phyloP scores from a whole-genome alignment of 2,797 vertebrate species.

The Periophthalmus magnuspinnatus region DNA sequence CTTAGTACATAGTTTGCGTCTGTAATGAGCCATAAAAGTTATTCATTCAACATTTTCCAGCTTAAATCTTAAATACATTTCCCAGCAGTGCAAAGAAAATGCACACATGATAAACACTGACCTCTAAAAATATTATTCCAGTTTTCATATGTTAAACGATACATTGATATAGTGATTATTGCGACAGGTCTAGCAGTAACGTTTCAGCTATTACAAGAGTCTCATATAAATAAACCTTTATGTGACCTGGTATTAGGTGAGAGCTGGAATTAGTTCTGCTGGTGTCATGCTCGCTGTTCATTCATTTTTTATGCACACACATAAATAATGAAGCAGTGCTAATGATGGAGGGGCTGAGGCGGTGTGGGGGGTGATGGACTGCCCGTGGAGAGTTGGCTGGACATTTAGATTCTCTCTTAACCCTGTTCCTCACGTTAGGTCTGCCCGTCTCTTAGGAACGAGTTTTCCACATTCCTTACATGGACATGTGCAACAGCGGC shows the following conservation, averaged over 20 bases:
- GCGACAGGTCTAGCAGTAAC: no score
- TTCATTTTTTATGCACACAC: constrained; percentile 61
- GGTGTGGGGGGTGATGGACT: not conserved
- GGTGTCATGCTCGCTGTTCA: constrained; percentile 54
- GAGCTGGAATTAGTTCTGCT: constrained; percentile 24
- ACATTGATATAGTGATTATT: no score
- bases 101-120: no score
- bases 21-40: no score
- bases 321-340: constrained; percentile 66
- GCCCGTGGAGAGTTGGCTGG: constrained; percentile 23
- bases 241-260: not conserved
- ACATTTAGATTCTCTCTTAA: constrained; percentile 30
- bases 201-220: not conserved
- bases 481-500: not conserved
- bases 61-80: no score
- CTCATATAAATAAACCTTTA: not conserved
- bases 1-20: no score
- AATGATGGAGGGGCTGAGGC: constrained; percentile 37
- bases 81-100: no score
- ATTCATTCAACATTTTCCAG: no score
- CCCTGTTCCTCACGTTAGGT: constrained; percentile 21
- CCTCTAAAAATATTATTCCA: no score
- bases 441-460: constrained; percentile 29
- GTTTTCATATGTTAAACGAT: no score
- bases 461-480: constrained; percentile 10